phyloP scores from a whole-genome alignment of 2,113 vertebrate genomes.

The Rhabdornis inornatus region DNA sequence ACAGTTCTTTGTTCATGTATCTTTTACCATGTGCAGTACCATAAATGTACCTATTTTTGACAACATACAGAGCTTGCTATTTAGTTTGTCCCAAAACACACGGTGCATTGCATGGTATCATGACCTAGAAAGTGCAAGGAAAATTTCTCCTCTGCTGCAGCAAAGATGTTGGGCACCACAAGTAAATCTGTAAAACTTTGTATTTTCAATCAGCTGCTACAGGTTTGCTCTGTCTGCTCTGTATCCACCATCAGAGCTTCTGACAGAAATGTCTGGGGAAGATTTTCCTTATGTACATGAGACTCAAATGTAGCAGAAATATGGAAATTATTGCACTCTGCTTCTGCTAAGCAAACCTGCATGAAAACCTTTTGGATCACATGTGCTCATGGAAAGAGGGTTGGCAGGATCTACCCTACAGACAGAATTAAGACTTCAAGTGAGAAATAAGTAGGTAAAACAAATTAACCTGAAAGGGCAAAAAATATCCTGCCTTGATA shows the following conservation, averaged over 20 bases:
- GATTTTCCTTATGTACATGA: not conserved
- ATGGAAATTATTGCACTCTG: not conserved
- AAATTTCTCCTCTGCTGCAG: not conserved
- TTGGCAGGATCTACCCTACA: not conserved
- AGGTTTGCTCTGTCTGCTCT: not conserved
- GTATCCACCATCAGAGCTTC: not conserved
- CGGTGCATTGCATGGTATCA: not conserved
- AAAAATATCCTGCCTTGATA: conserved; percentile 11
- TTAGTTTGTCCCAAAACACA: not conserved
- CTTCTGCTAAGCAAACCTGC: not conserved
- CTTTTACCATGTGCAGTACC: not conserved
- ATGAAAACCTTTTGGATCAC: not conserved
- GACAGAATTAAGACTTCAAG: conserved; percentile 6
- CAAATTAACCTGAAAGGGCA: conserved; percentile 19
- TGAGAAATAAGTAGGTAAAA: conserved; percentile 27
- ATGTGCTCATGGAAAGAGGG: not conserved
- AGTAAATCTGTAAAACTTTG: rapidly evolving
- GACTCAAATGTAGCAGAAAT: not conserved
- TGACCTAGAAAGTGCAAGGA: not conserved
- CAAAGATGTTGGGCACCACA: not conserved
- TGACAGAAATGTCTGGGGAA: not conserved
- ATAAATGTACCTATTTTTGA: not conserved
- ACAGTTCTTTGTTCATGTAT: not conserved
- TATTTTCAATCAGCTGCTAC: not conserved
- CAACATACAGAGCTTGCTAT: not conserved